Evolutionary conservation across 2,113 vertebrate genomes (phyloP), one percentile per base, ranked within the genome.

Genomic region (Cynoglossus semilaevis): DNA sequence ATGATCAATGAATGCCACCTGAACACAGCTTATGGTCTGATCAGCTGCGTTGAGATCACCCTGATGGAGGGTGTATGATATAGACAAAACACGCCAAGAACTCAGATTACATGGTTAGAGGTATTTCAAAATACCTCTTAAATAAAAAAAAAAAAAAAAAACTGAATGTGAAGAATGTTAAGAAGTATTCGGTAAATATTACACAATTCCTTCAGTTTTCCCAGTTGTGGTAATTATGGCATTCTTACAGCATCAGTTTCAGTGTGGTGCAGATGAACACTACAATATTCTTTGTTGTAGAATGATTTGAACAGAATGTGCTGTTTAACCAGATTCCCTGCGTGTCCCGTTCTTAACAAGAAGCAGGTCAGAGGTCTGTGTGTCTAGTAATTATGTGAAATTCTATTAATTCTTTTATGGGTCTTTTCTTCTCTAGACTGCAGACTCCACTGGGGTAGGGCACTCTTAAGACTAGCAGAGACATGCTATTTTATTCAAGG

Each of bases 321-420:
- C 35, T 59, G 63, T 49, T 56, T 48, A 48, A 47, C 48, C 58
- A 16, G 29, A 72, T 70, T 22, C 68, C 44, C 44, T 29, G 38
- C 70, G 51, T 22, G 48, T 79, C 76, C 73, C 64, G 29, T 36
- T 58, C 51, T 76, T 77, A 83, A 67, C 70, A 63, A 68, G 41
- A 50, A 66, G 34, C 56, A 68, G 78, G 59, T 56, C 71, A 76
- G 77, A 79, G 74, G 68, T 77, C 65, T 45, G 4, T 47, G 59
- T 66, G 58, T 70, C 57, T 73, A 63, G 71, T 83, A 65, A 81
- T 77, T 72, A 62, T 41, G 48, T 16, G 36, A 60, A 75, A 71
- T 52, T 76, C 47, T 63, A 79, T 80, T 70, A 74, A 78, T 78
- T 62, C 59, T 55, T 17, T 38, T 58, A 70, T 76, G 70, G 67